Evolutionary conservation across 2,113 vertebrate species (phyloP), one percentile per base, ranked within the genome.

Genomic region (Oreotrochilus melanogaster): DNA sequence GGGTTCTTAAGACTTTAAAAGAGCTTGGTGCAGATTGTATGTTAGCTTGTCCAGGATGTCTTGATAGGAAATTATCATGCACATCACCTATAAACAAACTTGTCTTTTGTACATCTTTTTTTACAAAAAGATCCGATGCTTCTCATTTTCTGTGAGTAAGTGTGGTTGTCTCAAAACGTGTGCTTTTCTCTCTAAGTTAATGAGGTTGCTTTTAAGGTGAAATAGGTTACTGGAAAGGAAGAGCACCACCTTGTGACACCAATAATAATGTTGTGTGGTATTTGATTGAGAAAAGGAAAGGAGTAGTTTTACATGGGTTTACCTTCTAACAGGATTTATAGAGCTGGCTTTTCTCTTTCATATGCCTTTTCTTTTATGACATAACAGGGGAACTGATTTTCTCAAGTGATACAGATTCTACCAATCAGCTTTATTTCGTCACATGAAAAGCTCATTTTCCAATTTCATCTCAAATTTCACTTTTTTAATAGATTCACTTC

Each of bases 241-340:
- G 94, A 95, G 83, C 88, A 83, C 93, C 93, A 95, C 93, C 96
- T 92, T 95, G 78, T 97, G 84, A 94, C 61, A 91, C 25, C 25
- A 91, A 65, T 66, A 74, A 53, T 92, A 94, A 76, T 73, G 33
- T 73, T 50, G 5, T 81, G 54, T 61, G 64, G 13, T 70, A 28
- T n/a, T 65, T 81, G 66, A 72, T 54, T 47, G 45, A 76, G 45
- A 72, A 31, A 76, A 85, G n/a, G 80, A 54, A 82, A 53, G 45
- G 17, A 70, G 56, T 21, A 56, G 66, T 56, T 96, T 84, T 85
- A 80, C 60, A 76, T 78, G 62, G 43, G 13, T 88, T 95, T 92
- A 65, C 56, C 35, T 9, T 79, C 53, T 82, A 70, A 89, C 35
- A 61, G 43, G n/a, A 82, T 88, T 95, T 86, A 43, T 42, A 71